Percentiles rank a stretch among this genome's conserved stretches.
phyloP scores from a whole-genome alignment of 2,113 vertebrate species.

The Apodemus speciosus region DNA sequence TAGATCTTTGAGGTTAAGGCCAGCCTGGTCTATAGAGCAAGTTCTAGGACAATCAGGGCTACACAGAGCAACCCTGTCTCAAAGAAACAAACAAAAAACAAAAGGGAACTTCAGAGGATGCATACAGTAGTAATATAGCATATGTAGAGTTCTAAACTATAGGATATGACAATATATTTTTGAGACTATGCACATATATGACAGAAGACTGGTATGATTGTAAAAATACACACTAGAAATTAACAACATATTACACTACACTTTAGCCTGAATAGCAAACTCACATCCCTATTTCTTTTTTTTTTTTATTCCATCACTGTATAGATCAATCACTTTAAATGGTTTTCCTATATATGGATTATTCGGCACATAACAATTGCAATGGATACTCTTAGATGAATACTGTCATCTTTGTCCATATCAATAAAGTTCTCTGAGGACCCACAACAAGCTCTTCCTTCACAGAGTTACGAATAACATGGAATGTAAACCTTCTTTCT shows the following conservation, averaged over 20 bases:
- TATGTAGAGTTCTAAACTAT: background rate
- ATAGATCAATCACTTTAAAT: background rate
- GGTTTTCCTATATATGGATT: background rate
- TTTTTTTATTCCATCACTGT: background rate
- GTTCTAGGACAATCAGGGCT: background rate
- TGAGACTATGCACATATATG: background rate
- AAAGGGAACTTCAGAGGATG: background rate
- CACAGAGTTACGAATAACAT: background rate
- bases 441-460: background rate
- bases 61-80: background rate
- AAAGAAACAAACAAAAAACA: background rate
- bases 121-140: background rate
- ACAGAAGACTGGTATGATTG: background rate
- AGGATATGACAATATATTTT: background rate
- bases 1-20: background rate
- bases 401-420: background rate
- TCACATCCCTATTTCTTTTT: background rate
- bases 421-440: background rate
- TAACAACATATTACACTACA: background rate
- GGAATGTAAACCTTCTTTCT: background rate
- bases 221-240: background rate
- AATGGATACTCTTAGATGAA: background rate
- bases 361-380: background rate
- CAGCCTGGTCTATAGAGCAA: background rate
- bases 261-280: slow-evolving; percentile 18